Evolutionary conservation across 2,113 vertebrate genomes (phyloP).

Genomic region (Prunella himalayana): DNA sequence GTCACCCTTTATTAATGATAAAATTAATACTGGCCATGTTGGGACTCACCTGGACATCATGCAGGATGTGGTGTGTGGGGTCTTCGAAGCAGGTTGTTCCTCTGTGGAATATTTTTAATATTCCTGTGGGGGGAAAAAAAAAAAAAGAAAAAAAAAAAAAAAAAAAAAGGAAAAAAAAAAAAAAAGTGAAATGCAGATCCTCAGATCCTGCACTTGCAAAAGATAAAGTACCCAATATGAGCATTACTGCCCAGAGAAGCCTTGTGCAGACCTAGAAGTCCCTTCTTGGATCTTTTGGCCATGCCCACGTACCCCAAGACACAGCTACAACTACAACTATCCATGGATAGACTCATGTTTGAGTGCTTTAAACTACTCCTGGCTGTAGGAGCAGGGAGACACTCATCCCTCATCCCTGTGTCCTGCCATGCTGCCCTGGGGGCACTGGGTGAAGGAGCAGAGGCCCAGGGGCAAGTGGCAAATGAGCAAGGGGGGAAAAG

Average conservation of each 20-base stretch:
- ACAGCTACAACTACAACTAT: background rate
- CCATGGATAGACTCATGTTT: background rate
- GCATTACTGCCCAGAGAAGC: background rate
- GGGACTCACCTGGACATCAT: background rate
- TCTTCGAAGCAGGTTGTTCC: background rate
- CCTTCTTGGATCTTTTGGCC: background rate
- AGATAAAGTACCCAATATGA: background rate
- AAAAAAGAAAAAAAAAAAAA: background rate
- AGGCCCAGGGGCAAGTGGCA: background rate
- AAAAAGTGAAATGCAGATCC: background rate
- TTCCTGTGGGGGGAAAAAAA: background rate
- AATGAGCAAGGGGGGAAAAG: background rate
- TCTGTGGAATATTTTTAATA: background rate
- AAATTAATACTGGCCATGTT: background rate
- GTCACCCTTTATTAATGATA: background rate
- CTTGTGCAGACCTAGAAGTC: background rate
- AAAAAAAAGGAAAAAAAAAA: background rate
- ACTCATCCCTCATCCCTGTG: background rate
- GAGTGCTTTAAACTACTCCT: background rate
- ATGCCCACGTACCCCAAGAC: background rate
- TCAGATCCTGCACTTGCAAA: background rate
- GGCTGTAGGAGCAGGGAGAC: background rate
- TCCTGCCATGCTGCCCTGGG: rapidly evolving
- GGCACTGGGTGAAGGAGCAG: background rate
- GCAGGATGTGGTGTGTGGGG: rapidly evolving